These are phyloP conservation scores for Brachionus sp. DNA, from an alignment of 1,140 invertebrate species.

Conservation along the genomic window DNA sequence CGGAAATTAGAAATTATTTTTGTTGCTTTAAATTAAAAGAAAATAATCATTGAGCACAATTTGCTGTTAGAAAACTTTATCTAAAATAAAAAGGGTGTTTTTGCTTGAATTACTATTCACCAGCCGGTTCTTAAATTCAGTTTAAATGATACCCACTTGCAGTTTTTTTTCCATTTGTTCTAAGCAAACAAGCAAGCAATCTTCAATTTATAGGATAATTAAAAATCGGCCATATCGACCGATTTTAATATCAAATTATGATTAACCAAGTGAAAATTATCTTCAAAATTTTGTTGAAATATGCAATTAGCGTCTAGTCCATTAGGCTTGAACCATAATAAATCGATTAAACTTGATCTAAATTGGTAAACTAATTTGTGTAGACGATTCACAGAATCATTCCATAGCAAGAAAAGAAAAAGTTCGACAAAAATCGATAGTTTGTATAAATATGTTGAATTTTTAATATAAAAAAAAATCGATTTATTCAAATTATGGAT, in stretches of 20 bases:
- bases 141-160: not conserved
- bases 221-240: not conserved
- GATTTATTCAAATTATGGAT: not conserved
- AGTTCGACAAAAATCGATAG: not conserved
- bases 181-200: not conserved
- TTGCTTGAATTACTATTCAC: not conserved
- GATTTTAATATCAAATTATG: not conserved
- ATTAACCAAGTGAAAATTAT: conserved; percentile 10
- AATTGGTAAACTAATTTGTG: not conserved
- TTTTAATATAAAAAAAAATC: not conserved
- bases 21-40: not conserved
- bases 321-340: not conserved
- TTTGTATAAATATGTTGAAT: not conserved
- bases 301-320: not conserved
- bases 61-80: not conserved
- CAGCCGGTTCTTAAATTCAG: not conserved
- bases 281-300: not conserved
- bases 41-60: not conserved
- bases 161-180: not conserved
- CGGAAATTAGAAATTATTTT: not conserved
- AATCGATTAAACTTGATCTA: not conserved
- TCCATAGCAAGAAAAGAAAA: not conserved
- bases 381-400: not conserved
- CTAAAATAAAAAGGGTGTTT: not conserved
- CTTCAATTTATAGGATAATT: not conserved